Base-by-base conservation (phyloP, 2,113 vertebrate genomes). In the Pogonocichla stellata region DNA sequence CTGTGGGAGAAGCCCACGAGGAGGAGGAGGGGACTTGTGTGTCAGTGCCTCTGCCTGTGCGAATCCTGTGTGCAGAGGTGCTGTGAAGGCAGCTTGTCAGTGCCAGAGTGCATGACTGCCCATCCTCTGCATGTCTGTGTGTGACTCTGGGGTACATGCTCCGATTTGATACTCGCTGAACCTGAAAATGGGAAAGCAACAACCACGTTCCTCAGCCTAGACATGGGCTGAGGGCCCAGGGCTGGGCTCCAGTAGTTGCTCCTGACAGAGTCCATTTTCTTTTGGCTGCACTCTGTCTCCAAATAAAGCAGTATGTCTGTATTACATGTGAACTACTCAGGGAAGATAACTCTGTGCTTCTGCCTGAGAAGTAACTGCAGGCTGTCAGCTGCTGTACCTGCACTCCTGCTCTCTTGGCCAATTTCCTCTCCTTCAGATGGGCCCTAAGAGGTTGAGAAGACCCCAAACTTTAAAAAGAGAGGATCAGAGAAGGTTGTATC, bases 51-150 rank as follows among this genome's bases (percentile, higher is more conserved):
- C 15, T 53, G 45, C 11, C 43, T 79, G 19, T 66, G 54, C 2
- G 10, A 36, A 19, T 42, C 10, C 10, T 0, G 0, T 43, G 26
- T 33, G 22, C 2, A 25, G 47, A 25, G 47, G 29, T 26, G 71
- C 40, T 75, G 34, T 36, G 56, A 36, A 17, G 25, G 47, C 6
- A 6, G 38, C 8, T 34, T 47, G 17, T 31, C 53, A 19, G 36
- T 36, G 38, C 9, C 22, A 17, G 11, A 4, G 31, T 42, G 45
- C 4, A 4, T 24, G 65, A 15, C 57, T 3, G 7, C 26, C n/a
- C 1, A 0, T 47, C 19, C 58, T 40, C 38, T 40, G 10, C 12
- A 16, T 42, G 23, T 45, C 3, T 34, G 5, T 31, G 10, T 31
- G 28, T 51, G 5, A 17, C 9, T 29, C 19, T 45, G 43, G 33